Evolutionary conservation across 2,113 vertebrate genomes (phyloP).

Genomic region (Erythrolamprus reginae): DNA sequence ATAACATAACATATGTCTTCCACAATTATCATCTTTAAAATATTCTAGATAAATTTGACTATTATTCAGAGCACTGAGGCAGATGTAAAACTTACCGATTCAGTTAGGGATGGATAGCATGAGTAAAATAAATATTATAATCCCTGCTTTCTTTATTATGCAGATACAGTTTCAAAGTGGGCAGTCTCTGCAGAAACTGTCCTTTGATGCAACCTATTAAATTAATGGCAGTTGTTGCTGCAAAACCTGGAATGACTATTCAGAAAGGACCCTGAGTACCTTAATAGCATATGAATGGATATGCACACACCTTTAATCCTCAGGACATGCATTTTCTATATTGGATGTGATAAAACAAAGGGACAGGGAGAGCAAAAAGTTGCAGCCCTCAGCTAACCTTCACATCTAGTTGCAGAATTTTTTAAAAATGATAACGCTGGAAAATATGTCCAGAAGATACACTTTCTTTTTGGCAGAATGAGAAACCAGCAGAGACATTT

Average conservation of each 20-base stretch:
- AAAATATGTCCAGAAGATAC: neutral
- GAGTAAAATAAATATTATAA: neutral
- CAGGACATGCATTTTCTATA: neutral
- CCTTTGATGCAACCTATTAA: neutral
- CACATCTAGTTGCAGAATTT: neutral
- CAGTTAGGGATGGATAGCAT: neutral
- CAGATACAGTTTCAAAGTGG: neutral
- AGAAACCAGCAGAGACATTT: neutral
- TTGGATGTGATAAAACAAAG: neutral
- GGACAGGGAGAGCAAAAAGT: too few relatives aligned
- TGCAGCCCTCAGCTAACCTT: neutral
- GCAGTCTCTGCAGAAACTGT: slow-evolving; percentile 8
- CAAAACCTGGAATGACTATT: neutral
- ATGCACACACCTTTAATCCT: neutral
- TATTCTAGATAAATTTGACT: neutral
- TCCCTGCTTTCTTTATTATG: neutral
- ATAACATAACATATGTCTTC: neutral
- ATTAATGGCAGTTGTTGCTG: neutral
- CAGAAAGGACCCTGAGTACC: neutral
- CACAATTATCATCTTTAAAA: neutral
- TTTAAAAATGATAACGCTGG: neutral
- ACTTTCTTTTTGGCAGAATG: neutral
- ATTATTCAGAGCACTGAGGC: neutral
- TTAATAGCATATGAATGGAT: neutral
- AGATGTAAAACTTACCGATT: slow-evolving; percentile 2